Evolutionary conservation across 2,888 invertebrate species (phyloP), one percentile per base, ranked within the genome.

Genomic region (Pilophorus perplexus): DNA sequence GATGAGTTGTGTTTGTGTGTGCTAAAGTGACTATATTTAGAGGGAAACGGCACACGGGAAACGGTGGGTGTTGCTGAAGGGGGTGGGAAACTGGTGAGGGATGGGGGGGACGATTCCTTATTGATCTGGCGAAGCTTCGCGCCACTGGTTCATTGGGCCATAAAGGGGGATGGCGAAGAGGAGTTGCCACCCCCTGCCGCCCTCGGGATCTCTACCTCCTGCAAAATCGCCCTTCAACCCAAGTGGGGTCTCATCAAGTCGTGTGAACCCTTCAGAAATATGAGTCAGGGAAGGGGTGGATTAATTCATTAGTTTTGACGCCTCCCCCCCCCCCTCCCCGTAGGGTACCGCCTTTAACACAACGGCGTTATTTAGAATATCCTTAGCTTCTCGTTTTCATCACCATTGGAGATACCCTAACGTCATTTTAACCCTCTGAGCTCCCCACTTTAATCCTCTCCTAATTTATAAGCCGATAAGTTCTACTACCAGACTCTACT

Each of bases 61-160:
- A 8, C 10, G 12, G 48, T 3, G 18, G 10, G 50, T 23, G 27
- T 16, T 20, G 5, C n/a, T 20, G 27, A 25, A 50, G 25, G 12
- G 50, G 6, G 14, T 23, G 14, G 50, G 50, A 25, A 12, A 33
- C 22, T 18, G 2, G 57, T 8, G 54, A 37, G 57, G 22, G 20
- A 23, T 20, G 14, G 42, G 22, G 57, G 16, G 25, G 55, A 38
- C 38, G 55, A 55, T 38, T 55, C 38, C 55, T 55, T 55, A 55
- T 55, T 55, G 55, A 55, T 55, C 55, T 38, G 22, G 22, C 37
- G 55, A 16, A 55, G 55, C 55, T 55, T 55, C 38, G 55, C 55
- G 55, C 55, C 37, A 55, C 55, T 55, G 55, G 55, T 55, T 55
- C 55, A 55, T 38, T 55, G 55, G 55, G 55, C 55, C 55, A 55